phyloP scores from a whole-genome alignment of 2,797 vertebrate species.

The Gymnopithys bicolor region DNA sequence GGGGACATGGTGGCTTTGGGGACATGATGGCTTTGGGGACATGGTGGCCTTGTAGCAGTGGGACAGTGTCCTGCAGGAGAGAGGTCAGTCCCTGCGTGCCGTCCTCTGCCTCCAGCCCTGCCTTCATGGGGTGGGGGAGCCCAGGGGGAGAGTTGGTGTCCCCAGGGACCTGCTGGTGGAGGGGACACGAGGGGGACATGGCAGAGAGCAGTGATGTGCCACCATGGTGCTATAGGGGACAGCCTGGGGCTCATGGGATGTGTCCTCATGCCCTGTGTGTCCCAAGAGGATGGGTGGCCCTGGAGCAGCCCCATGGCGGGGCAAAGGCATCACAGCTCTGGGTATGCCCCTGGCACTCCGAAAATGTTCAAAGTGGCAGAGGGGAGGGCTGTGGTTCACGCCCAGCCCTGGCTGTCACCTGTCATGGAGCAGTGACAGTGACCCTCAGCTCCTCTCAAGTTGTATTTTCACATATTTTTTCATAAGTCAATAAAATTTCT shows the following conservation, averaged over 20 bases:
- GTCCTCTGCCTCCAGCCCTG: background rate
- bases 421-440: accelerated
- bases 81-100: background rate
- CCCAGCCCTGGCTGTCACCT: background rate
- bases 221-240: background rate
- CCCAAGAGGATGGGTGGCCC: background rate
- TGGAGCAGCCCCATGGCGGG: too few species aligned
- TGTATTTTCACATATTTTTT: conserved; percentile 6
- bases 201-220: background rate
- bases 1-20: background rate
- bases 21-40: background rate
- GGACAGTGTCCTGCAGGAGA: background rate
- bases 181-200: accelerated
- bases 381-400: background rate
- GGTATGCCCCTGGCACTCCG: background rate
- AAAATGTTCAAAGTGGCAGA: background rate
- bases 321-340: background rate
- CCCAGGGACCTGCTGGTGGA: background rate
- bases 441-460: background rate
- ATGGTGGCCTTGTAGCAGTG: background rate
- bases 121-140: accelerated
- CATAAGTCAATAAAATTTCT: conserved; percentile 48
- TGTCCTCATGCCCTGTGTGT: background rate
- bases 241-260: accelerated
- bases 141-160: background rate